These are phyloP conservation scores for Serinus canaria DNA, from an alignment of 2,113 vertebrate genomes.

Conservation along the genomic window DNA sequence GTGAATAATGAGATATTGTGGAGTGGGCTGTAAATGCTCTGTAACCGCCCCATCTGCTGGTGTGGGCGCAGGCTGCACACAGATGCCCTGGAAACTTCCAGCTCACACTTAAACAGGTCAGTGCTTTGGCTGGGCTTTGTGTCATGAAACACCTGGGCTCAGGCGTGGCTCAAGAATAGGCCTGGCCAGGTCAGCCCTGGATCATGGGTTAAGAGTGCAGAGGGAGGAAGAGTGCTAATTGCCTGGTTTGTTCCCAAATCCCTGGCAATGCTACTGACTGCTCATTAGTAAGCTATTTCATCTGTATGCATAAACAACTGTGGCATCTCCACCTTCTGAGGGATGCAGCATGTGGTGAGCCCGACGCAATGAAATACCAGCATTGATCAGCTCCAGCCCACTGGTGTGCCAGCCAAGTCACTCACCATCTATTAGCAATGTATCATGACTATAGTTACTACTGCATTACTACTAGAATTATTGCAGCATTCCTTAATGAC, in stretches of 20 bases:
- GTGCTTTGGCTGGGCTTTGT: background rate
- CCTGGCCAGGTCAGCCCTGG: background rate
- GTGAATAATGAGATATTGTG: background rate
- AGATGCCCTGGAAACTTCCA: background rate
- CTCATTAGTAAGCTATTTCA: background rate
- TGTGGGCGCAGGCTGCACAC: background rate
- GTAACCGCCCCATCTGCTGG: slow-evolving; percentile 55
- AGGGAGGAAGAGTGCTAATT: background rate
- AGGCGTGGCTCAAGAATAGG: accelerated
- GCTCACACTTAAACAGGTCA: background rate
- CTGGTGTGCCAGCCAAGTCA: background rate
- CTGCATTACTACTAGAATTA: background rate
- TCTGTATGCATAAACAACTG: background rate
- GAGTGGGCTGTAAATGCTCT: background rate
- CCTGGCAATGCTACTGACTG: background rate
- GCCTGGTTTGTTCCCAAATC: background rate
- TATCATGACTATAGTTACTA: background rate
- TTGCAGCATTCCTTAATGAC: background rate
- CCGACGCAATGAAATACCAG: background rate
- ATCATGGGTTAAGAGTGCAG: background rate
- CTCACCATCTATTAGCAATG: background rate
- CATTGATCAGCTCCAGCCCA: background rate
- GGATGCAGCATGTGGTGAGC: background rate
- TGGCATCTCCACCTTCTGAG: background rate
- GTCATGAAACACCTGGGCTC: background rate